Conservation (phyloP, 2,113 vertebrate species). For the Xiphophorus hellerii region DNA sequence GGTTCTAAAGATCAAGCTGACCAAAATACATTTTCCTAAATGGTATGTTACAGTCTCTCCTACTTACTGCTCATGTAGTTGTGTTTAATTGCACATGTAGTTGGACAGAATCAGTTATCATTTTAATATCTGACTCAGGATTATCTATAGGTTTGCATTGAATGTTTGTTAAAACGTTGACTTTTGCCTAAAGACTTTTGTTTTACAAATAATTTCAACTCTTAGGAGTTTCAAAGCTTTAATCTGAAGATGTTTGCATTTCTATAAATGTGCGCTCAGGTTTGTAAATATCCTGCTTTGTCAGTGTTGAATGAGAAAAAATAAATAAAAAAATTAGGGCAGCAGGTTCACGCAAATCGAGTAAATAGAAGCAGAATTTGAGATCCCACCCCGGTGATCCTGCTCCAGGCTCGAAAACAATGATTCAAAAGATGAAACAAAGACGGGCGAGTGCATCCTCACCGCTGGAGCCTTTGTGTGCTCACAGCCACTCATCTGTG, state of each 20-base stretch:
- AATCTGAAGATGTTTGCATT: conserved; percentile 1
- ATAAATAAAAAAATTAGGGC: neutral
- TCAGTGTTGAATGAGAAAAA: conserved; percentile 7
- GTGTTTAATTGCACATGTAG: no score
- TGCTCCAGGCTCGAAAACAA: conserved; percentile 27
- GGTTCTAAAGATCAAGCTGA: no score
- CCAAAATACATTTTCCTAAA: no score
- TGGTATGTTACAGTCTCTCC: no score
- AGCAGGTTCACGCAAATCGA: conserved; percentile 25
- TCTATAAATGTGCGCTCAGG: neutral
- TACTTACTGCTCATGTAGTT: no score
- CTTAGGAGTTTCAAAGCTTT: neutral
- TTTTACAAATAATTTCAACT: neutral
- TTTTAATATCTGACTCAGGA: no score
- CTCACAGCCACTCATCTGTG: conserved; percentile 68
- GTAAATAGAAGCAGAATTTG: conserved; percentile 40
- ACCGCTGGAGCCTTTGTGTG: conserved; percentile 41
- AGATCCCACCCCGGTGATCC: conserved; percentile 25
- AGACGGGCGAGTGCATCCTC: conserved; percentile 62
- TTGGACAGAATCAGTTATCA: no score
- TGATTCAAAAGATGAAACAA: conserved; percentile 72
- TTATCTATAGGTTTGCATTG: neutral
- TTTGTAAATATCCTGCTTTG: conserved; percentile 3
- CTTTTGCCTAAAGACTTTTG: neutral
- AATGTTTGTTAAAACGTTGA: neutral